These are phyloP conservation scores for Lepas anatifera DNA, from an alignment of 2,888 invertebrate genomes.

Conservation along the genomic window DNA sequence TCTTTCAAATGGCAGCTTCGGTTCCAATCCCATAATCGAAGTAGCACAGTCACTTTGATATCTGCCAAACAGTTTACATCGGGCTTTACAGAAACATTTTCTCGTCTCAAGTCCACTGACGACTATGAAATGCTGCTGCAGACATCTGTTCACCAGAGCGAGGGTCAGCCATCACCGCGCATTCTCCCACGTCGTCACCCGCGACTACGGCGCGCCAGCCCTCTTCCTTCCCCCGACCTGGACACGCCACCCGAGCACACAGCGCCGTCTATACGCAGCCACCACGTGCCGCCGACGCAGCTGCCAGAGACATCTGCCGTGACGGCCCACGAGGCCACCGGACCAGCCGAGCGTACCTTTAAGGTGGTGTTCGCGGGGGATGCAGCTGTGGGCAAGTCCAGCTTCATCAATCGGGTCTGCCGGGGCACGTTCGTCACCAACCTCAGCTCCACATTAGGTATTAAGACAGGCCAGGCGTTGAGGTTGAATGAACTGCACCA, in stretches of 20 bases:
- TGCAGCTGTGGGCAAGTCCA: slow-evolving; percentile 48
- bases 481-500: no score
- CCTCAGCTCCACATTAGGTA: slow-evolving; percentile 46
- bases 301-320: background rate
- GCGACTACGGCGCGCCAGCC: background rate
- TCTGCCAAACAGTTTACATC: no score
- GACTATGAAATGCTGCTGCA: no score
- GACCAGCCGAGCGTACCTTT: slow-evolving; percentile 44
- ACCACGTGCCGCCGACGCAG: background rate
- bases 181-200: background rate
- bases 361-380: slow-evolving; percentile 49
- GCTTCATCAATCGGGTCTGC: slow-evolving; percentile 45
- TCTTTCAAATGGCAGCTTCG: no score
- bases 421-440: slow-evolving; percentile 43
- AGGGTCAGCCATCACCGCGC: background rate
- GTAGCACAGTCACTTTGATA: no score
- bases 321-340: slow-evolving; percentile 26
- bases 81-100: no score
- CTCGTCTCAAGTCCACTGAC: no score
- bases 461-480: no score
- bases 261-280: background rate
- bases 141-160: no score
- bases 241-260: no score
- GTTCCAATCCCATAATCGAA: no score
- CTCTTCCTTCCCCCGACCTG: no score